These are phyloP conservation scores for Drosophila suzukii DNA, from an alignment of 1,140 invertebrate species.

Conservation along the genomic window DNA sequence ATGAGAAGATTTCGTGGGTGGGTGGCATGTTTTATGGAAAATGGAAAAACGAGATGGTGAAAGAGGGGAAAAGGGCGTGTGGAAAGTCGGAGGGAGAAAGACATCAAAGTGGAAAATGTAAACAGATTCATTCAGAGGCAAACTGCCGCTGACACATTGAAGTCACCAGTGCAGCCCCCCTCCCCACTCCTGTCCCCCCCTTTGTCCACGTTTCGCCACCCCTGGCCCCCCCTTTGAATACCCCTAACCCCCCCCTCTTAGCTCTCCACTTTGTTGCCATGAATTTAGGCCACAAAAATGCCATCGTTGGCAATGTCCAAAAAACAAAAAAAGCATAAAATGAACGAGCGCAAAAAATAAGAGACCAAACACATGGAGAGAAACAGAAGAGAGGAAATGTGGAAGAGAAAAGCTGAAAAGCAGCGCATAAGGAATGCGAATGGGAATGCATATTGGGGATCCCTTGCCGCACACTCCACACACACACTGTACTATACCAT, in stretches of 20 bases:
- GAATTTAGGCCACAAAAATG: conserved; percentile 80
- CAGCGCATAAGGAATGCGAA: conserved; percentile 58
- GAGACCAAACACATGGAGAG: conserved; percentile 25
- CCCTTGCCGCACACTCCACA: not conserved
- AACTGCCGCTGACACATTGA: conserved; percentile 75
- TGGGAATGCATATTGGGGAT: conserved; percentile 67
- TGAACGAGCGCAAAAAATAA: conserved; percentile 43
- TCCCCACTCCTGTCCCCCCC: not conserved
- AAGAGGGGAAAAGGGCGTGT: not conserved
- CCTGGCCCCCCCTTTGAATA: not conserved
- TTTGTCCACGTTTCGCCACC: not conserved
- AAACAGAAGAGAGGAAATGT: conserved; percentile 17
- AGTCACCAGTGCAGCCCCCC: conserved; percentile 23
- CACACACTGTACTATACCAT: too few species aligned
- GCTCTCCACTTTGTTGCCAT: conserved; percentile 30
- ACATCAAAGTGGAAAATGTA: conserved; percentile 72
- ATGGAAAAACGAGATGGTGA: not conserved
- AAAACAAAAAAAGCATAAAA: conserved; percentile 60
- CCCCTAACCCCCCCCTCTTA: not conserved
- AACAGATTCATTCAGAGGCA: conserved; percentile 77
- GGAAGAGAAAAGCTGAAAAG: conserved; percentile 51
- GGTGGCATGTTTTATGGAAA: not conserved
- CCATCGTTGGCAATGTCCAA: conserved; percentile 77
- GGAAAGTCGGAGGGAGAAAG: conserved; percentile 13
- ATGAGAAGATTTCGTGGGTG: conserved; percentile 29